Conservation (phyloP, 1,140 invertebrate species). For the Neotoxoptera formosana region DNA sequence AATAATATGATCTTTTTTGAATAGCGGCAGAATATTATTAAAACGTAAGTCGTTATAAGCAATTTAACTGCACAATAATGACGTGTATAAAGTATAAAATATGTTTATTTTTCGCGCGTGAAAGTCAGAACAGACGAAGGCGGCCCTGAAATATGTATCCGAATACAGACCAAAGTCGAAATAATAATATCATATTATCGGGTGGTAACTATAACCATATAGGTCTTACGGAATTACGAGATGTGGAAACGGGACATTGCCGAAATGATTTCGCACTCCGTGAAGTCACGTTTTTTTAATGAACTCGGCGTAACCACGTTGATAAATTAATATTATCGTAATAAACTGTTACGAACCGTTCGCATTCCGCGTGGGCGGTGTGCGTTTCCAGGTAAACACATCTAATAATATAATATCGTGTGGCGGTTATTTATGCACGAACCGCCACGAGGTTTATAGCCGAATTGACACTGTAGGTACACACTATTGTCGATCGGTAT, state of each 20-base stretch:
- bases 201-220: not conserved
- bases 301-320: not conserved
- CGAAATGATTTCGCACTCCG: not conserved
- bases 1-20: not conserved
- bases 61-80: not conserved
- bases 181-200: not conserved
- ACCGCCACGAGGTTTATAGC: not conserved
- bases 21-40: not conserved
- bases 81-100: not conserved
- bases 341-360: not conserved
- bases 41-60: not conserved
- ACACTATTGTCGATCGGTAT: not conserved
- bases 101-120: not conserved
- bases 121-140: too few relatives aligned
- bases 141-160: not conserved
- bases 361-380: not conserved
- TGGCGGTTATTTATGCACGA: not conserved
- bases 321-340: not conserved
- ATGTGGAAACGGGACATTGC: not conserved
- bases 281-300: not conserved
- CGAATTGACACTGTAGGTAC: not conserved
- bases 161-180: not conserved
- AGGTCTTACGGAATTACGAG: not conserved
- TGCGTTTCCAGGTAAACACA: constrained; percentile 5
- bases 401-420: constrained; percentile 19